These are phyloP conservation scores for Orthosia cruda DNA, from an alignment of 2,888 invertebrate genomes.

Conservation along the genomic window DNA sequence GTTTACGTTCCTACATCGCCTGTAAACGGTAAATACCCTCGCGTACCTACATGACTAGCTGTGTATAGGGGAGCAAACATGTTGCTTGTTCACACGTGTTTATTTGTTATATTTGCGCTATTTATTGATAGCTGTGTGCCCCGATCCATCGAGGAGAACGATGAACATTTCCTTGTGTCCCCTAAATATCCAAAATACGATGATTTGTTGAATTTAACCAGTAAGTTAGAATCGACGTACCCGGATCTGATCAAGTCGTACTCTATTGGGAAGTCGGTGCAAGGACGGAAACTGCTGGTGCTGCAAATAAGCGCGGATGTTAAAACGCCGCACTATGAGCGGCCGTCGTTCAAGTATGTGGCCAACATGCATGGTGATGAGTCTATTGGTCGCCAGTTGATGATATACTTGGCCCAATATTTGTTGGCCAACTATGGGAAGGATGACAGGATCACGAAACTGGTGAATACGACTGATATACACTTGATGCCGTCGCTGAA, in stretches of 20 bases:
- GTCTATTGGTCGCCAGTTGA: conserved; percentile 96
- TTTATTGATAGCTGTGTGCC: conserved; percentile 81
- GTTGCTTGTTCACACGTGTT: conserved; percentile 77
- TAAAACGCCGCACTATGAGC: conserved; percentile 88
- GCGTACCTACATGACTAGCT: conserved; percentile 59
- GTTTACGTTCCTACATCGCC: conserved; percentile 71
- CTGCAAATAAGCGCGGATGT: conserved; percentile 96
- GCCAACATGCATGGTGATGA: conserved; percentile 99
- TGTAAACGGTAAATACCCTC: conserved; percentile 58
- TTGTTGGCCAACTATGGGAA: conserved; percentile 95
- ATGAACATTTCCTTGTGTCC: conserved; percentile 91
- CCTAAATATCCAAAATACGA: conserved; percentile 94
- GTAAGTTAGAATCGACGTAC: conserved; percentile 92
- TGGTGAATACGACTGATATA: conserved; percentile 97
- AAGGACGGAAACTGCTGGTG: conserved; percentile 95
- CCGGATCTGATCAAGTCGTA: conserved; percentile 94
- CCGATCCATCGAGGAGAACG: conserved; percentile 81
- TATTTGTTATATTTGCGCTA: conserved; percentile 82
- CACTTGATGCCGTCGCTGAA: conserved; percentile 99
- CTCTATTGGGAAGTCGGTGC: conserved; percentile 96
- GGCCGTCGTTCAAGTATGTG: conserved; percentile 98
- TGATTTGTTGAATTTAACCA: conserved; percentile 93
- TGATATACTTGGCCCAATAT: conserved; percentile 96
- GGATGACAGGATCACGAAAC: conserved; percentile 93
- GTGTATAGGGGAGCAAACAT: conserved; percentile 73